These are phyloP conservation scores for Thermophis baileyi DNA, from an alignment of 2,113 vertebrate genomes.

Conservation along the genomic window DNA sequence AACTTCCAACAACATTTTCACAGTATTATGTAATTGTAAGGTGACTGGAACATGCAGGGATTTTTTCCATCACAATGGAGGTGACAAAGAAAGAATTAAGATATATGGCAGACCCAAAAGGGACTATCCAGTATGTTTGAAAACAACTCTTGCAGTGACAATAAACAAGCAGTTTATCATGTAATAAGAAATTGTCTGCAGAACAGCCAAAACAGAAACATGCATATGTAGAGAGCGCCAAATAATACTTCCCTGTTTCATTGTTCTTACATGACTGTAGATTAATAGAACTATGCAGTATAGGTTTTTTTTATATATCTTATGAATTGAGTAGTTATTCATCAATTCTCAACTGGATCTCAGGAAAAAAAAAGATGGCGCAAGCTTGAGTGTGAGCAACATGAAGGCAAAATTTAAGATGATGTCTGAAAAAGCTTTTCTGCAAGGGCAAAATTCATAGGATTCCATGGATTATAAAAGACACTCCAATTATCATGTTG, in stretches of 20 bases:
- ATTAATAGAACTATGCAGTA: constrained; percentile 23
- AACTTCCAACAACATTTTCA: accelerated
- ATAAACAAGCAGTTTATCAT: neutral
- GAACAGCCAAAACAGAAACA: neutral
- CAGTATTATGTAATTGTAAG: neutral
- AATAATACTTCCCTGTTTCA: constrained; percentile 3
- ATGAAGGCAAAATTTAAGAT: neutral
- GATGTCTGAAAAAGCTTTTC: constrained; percentile 24
- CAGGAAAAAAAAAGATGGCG: neutral
- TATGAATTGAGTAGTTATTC: neutral
- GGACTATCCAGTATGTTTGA: neutral
- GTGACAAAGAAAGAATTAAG: neutral
- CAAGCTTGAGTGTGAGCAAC: neutral
- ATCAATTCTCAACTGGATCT: constrained; percentile 27
- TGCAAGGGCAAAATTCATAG: constrained; percentile 34
- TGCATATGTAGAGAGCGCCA: constrained; percentile 21
- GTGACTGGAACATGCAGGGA: neutral
- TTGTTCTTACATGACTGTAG: constrained; percentile 11
- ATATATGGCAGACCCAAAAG: neutral
- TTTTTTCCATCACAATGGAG: constrained; percentile 18
- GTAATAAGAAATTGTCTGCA: constrained; percentile 6
- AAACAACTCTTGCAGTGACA: constrained; percentile 23
- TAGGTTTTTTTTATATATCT: neutral
- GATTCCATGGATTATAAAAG: constrained; percentile 33
- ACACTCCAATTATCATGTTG: constrained; percentile 47